Evolutionary conservation across 2,113 vertebrate genomes (phyloP).

Genomic region (Rafetus swinhoei): DNA sequence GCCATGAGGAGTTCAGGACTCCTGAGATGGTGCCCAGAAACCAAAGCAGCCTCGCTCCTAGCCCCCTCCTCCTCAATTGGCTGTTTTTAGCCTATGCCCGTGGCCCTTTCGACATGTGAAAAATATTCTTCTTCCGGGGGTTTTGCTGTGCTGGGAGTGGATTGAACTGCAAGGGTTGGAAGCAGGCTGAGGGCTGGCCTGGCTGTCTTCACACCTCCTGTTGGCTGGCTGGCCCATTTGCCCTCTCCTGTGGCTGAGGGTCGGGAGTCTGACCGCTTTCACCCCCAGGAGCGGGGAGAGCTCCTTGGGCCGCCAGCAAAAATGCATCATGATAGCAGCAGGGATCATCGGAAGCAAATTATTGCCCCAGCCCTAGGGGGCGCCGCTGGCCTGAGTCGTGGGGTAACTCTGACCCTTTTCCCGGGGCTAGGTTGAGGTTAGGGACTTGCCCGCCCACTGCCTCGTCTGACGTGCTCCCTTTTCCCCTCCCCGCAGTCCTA

Average conservation of each 20-base stretch:
- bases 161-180: neutral
- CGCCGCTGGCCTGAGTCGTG: accelerated
- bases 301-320: neutral
- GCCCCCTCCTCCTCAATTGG: neutral
- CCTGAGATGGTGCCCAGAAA: neutral
- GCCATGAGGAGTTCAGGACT: neutral
- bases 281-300: neutral
- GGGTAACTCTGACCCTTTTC: neutral
- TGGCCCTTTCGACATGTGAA: neutral
- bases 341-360: neutral
- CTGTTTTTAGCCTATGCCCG: neutral
- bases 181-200: neutral
- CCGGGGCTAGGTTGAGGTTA: neutral
- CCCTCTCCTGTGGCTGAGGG: neutral
- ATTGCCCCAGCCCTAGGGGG: neutral
- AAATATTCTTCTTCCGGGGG: neutral
- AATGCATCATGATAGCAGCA: neutral
- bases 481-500: conserved; percentile 30
- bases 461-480: neutral
- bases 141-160: neutral
- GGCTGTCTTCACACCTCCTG: neutral
- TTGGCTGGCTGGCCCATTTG: neutral
- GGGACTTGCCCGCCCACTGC: neutral
- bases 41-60: neutral
- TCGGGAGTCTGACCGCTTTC: neutral